Evolutionary conservation across 2,113 vertebrate species (phyloP).

Genomic region (Myotis davidii): DNA sequence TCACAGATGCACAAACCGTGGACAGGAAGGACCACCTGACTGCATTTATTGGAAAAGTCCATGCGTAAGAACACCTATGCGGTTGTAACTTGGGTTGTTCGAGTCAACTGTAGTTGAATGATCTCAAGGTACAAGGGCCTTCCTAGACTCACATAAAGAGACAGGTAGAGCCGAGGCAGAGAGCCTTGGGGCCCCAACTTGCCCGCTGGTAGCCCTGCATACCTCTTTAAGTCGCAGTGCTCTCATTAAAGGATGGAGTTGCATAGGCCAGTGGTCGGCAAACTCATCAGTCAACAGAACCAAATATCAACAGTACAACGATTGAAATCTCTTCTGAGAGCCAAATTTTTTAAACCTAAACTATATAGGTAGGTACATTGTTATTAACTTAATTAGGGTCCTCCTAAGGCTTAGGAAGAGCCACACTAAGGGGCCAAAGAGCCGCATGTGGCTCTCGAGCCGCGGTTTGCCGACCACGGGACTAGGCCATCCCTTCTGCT

Average conservation of each 20-base stretch:
- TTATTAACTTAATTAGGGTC: no score
- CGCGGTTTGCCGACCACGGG: no score
- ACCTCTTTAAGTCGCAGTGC: background rate
- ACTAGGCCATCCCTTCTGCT: background rate
- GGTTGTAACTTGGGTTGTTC: background rate
- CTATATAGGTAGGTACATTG: no score
- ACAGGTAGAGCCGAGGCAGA: background rate
- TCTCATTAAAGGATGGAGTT: background rate
- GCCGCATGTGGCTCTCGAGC: no score
- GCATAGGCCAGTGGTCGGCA: background rate
- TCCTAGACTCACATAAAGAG: background rate
- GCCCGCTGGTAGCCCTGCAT: background rate
- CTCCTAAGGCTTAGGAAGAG: no score
- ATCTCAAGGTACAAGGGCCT: background rate
- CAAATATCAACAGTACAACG: no score
- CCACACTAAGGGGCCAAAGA: no score
- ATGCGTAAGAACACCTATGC: background rate
- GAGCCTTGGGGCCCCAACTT: background rate
- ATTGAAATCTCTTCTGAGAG: no score
- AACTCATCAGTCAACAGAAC: no score
- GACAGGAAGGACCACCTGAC: background rate
- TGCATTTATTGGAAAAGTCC: background rate
- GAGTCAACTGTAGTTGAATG: background rate
- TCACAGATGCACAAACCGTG: background rate
- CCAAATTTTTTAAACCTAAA: no score